Evolutionary conservation across 2,888 invertebrate species (phyloP), one percentile per base, ranked within the genome.

Genomic region (Andrena minutula): DNA sequence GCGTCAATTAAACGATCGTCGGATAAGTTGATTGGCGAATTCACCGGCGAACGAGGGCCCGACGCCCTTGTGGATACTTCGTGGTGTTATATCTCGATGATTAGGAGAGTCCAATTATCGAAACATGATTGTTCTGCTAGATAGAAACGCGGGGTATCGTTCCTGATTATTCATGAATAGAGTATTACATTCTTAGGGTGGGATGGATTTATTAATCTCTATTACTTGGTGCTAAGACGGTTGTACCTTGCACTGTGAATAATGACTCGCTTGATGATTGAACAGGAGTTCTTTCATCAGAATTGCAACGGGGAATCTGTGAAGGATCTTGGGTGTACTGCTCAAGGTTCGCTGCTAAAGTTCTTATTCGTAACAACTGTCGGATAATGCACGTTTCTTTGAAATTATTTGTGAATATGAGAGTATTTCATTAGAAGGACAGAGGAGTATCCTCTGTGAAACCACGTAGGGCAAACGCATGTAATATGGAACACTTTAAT

Each of bases 1-100:
- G 86, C 85, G 84, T 89, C 89, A 89, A 91, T 92, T 91, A 91
- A 91, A 90, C 89, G 90, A 91, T 91, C 86, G 81, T 2, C 49
- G 58, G 86, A 87, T 87, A 86, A 77, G 63, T 71, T 51, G 83
- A 72, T 74, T 47, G 68, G 66, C 61, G 72, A 85, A 77, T 74
- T 56, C 71, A 28, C 20, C 30, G 53, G 56, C 23, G 32, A 23
- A 58, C 49, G 51, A 12, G 53, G 53, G 10, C 23, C 10, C 23
- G 35, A 12, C 23, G 28, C 16, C 56, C 28, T 66, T 32, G 28
- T 30, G 41, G 35, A 41, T 41, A 20, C 2, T 35, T n/a, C 41
- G 16, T 7, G n/a, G 10, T 23, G 10, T 32, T 30, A 51, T 60
- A 49, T 56, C 56, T 28, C 35, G 79, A 80, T 63, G 69, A 76